Evolutionary conservation across 2,888 invertebrate genomes (phyloP).

Genomic region (Phymatocera aterrima): DNA sequence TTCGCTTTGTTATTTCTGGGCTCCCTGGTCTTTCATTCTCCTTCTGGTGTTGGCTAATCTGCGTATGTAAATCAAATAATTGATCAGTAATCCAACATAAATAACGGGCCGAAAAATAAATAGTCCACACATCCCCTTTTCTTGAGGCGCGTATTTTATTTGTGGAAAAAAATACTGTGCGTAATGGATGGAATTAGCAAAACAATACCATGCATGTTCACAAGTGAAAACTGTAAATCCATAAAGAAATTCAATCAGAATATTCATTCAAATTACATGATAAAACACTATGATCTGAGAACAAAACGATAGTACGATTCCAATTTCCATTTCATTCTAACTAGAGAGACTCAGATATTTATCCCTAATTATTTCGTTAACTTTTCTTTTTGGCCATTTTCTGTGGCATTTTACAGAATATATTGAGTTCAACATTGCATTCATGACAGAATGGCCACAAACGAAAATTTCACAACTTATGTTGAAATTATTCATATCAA

Average conservation of each 20-base stretch:
- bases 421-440: too few relatives aligned
- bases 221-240: not conserved
- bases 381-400: too few relatives aligned
- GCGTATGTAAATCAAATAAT: not conserved
- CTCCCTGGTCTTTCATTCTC: not conserved
- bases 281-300: not conserved
- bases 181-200: not conserved
- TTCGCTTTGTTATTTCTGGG: constrained; percentile 1
- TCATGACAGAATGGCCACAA: too few relatives aligned
- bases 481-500: too few relatives aligned
- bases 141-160: too few relatives aligned
- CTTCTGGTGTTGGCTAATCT: not conserved
- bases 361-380: too few relatives aligned
- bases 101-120: too few relatives aligned
- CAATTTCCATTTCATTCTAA: not conserved
- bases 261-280: not conserved
- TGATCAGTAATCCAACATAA: too few relatives aligned
- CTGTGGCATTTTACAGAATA: too few relatives aligned
- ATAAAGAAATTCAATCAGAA: not conserved
- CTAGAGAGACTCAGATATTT: not conserved
- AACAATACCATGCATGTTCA: not conserved
- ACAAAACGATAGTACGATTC: not conserved
- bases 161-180: not conserved
- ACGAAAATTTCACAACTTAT: too few relatives aligned
- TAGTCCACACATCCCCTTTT: too few relatives aligned